Evolutionary conservation across 1,140 invertebrate species (phyloP).

Genomic region (Bemisia tabaci): DNA sequence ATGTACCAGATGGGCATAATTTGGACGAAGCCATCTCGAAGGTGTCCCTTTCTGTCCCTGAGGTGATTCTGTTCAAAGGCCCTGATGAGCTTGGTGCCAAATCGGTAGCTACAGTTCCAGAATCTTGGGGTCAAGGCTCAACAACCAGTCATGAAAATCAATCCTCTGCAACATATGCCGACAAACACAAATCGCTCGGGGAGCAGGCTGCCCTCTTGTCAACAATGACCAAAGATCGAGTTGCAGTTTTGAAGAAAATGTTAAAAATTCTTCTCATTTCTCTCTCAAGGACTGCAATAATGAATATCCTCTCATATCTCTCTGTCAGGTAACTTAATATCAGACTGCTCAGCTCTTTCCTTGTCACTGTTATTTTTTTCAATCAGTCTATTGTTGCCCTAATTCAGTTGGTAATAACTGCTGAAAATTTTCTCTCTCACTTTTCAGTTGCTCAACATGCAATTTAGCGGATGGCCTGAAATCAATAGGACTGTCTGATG

Average conservation of each 20-base stretch:
- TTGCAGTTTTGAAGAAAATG: conserved; percentile 36
- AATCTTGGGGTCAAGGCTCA: not conserved
- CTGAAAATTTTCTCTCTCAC: conserved; percentile 10
- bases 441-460: conserved; percentile 34
- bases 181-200: conserved; percentile 26
- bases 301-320: conserved; percentile 39
- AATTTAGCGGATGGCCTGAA: conserved; percentile 38
- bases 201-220: conserved; percentile 37
- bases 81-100: not conserved
- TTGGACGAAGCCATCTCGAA: not conserved
- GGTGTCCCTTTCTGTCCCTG: not conserved
- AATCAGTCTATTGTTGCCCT: not conserved
- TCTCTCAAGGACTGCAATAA: conserved; percentile 39
- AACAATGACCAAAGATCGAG: conserved; percentile 32
- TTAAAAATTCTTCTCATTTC: conserved; percentile 38
- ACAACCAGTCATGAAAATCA: not conserved
- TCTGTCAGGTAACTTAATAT: conserved; percentile 34
- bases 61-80: not conserved
- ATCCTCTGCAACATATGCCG: not conserved
- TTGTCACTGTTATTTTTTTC: conserved; percentile 2
- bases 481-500: conserved; percentile 43
- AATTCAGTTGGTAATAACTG: not conserved
- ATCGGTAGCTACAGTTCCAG: not conserved
- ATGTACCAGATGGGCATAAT: not conserved
- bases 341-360: conserved; percentile 2